Evolutionary conservation across 2,888 invertebrate species (phyloP).

Genomic region (Teleiodes luculella): DNA sequence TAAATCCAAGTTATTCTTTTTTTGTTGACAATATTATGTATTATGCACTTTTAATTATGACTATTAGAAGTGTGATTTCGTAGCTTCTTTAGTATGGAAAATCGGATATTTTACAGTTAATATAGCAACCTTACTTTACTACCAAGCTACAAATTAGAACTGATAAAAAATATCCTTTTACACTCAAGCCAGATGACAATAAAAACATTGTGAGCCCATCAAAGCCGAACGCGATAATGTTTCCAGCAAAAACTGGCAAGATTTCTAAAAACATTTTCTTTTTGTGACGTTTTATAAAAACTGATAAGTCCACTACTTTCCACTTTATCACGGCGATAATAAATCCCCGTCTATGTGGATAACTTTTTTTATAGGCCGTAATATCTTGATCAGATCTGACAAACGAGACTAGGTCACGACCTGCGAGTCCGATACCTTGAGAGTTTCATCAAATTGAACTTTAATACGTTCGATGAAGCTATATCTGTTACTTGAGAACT

Average conservation of each 20-base stretch:
- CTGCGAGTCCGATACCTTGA: background rate
- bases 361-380: conserved; percentile 6
- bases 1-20: too few species aligned
- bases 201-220: too few species aligned
- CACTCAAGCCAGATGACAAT: too few species aligned
- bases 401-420: background rate
- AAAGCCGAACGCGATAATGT: background rate
- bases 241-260: background rate
- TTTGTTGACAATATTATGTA: too few species aligned
- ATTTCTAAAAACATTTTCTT: background rate
- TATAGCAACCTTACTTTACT: too few species aligned
- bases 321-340: conserved; percentile 4
- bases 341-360: conserved; percentile 6
- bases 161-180: too few species aligned
- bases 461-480: background rate
- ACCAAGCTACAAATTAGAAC: too few species aligned
- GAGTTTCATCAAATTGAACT: background rate
- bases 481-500: background rate
- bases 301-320: conserved; percentile 2
- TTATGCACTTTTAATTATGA: too few species aligned
- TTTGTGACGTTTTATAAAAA: background rate
- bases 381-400: conserved; percentile 7
- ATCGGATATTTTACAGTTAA: too few species aligned
- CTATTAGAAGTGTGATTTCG: too few species aligned
- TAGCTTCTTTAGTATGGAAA: too few species aligned